Base-by-base conservation (phyloP, 2,888 invertebrate species). In the Stegophylla sp. region DNA sequence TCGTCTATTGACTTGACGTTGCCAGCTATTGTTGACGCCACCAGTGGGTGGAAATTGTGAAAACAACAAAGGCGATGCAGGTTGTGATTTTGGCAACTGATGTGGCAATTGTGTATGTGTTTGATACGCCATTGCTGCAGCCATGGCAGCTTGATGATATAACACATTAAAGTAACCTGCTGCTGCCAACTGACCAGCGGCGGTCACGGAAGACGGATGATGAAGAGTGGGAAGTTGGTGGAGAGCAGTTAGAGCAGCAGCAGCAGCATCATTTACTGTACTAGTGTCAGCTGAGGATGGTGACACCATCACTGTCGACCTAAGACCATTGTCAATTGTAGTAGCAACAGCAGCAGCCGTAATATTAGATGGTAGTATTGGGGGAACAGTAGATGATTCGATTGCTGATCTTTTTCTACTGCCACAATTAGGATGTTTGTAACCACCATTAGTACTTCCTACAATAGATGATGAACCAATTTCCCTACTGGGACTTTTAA, bases 81-180 rank as follows among this genome's bases (percentile, higher is more conserved):
- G 26, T 26, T 23, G 56, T 23, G 56, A 59, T 59, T 59, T 26
- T 5, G 41, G 23, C 41, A 59, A 10, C 10, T 23, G n/a, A n/a
- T 43, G 43, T 45, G 45, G 45, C 7, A 66, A 5, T n/a, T 76
- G 64, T 3, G 64, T 1, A 2, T 53, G 23, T 12, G 28, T 41
- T 41, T 74, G 74, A 53, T 75, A 75, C 2, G 64, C 66, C n/a
- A 66, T 76, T n/a, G 75, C 63, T 17, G 48, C 66, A 26, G 64
- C 75, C 51, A 75, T 64, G 17, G 75, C 75, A 5, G 48, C 51
- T 53, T 53, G 75, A 34, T 75, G 51, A 13, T 75, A 75, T 13
- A 75, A 53, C n/a, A 66, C 64, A 26, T 75, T 75, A 41, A 76
- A 66, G 34, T 76, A 76, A 13, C 53, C 48, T 10, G 75, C 75